Base-by-base conservation (phyloP, 2,113 vertebrate species). In the Anolis sagrei region DNA sequence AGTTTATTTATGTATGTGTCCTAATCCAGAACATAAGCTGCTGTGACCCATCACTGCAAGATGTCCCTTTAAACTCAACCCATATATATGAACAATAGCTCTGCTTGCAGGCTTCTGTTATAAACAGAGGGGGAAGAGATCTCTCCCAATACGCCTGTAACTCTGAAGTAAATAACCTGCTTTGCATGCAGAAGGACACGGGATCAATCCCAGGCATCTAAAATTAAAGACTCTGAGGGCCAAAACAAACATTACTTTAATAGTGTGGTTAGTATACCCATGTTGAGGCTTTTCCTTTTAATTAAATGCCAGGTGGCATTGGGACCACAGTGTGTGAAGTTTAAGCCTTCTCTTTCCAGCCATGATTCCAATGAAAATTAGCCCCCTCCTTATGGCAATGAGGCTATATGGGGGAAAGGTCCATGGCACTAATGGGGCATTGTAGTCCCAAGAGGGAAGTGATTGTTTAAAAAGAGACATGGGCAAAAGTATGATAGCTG, bases 11-110 rank as follows among this genome's bases (percentile, higher is more conserved):
- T 86, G 91, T 0, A 0, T 90, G 72, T 81, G 86, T 92, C 88
- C 89, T 94, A 96, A 96, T 93, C 91, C 93, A 95, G 95, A 95
- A 91, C 94, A 95, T 94, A 86, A 95, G 94, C 87, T 89, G 86
- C 89, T 86, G 90, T 88, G 87, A 88, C 88, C 83, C 74, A 78
- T 93, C 90, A 89, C 83, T 87, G 27, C 89, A 61, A 93, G 91
- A 92, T 81, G 84, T 93, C 94, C 90, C 89, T 93, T 90, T 72
- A 89, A 90, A 87, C 89, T 83, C 88, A 89, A 90, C 48, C 58
- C 73, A 87, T n/a, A 89, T 86, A 80, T 92, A 89, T 93, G 92
- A 95, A 92, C 87, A 90, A 86, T 76, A 86, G 84, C 89, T 86
- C 86, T 92, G 91, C 87, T 64, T 92, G 76, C 92, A 39, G 76